A percentile compares a stretch with the other conserved stretches of the same genome.
Evolutionary conservation across 2,888 invertebrate genomes (phyloP).

Genomic region (Diloba caeruleocephala): DNA sequence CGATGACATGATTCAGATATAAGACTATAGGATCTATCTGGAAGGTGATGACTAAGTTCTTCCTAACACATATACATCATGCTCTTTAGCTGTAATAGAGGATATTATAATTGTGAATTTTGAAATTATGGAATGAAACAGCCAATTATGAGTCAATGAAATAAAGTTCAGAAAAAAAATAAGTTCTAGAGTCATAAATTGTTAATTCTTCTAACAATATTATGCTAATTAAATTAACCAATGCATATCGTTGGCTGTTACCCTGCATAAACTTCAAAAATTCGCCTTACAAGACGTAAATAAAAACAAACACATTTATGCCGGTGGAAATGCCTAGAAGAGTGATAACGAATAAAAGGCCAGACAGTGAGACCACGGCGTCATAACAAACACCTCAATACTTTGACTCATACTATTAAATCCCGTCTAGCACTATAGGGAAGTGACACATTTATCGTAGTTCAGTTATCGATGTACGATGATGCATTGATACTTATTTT

Average conservation of each 20-base stretch:
- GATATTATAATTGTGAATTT: conserved; percentile 34
- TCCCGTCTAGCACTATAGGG: conserved; percentile 1
- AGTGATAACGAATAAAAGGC: conserved; percentile 75
- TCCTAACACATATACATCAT: conserved; percentile 84
- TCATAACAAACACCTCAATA: conserved; percentile 49
- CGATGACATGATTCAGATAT: conserved; percentile 47
- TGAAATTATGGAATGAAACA: conserved; percentile 45
- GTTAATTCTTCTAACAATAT: background rate
- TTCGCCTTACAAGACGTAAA: conserved; percentile 59
- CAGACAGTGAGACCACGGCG: conserved; percentile 66
- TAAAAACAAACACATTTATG: conserved; percentile 69
- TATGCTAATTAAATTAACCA: background rate
- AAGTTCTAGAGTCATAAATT: too few relatives aligned
- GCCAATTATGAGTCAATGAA: conserved; percentile 2
- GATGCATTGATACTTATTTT: conserved; percentile 22
- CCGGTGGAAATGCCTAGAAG: conserved; percentile 76
- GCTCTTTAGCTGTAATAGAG: conserved; percentile 67
- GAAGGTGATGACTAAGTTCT: conserved; percentile 48
- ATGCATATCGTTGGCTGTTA: conserved; percentile 25
- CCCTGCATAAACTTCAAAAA: conserved; percentile 53
- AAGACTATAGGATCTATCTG: conserved; percentile 51
- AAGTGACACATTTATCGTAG: conserved; percentile 19
- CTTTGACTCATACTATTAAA: conserved; percentile 40
- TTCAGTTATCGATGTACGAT: conserved; percentile 20
- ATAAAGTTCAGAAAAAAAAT: background rate